phyloP scores from a whole-genome alignment of 2,888 invertebrate species.

The Agrochola lota region DNA sequence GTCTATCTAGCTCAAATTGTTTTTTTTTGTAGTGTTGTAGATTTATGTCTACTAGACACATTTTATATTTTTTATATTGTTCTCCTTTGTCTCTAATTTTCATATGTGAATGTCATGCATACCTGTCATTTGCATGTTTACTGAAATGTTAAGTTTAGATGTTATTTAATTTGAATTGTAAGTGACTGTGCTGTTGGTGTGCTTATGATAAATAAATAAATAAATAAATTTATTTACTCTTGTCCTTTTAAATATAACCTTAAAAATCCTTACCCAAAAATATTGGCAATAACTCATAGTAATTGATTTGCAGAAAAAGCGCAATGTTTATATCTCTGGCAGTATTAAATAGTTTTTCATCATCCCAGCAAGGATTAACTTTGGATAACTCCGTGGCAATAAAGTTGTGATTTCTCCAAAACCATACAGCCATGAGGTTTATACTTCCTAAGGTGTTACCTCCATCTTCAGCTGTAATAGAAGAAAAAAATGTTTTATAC shows the following conservation, averaged over 20 bases:
- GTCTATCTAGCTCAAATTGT: too few relatives aligned
- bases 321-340: constrained; percentile 79
- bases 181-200: too few relatives aligned
- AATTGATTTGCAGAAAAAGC: constrained; percentile 69
- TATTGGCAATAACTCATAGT: constrained; percentile 74
- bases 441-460: constrained; percentile 70
- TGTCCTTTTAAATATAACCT: neutral
- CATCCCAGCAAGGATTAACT: constrained; percentile 78
- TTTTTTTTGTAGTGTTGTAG: too few relatives aligned
- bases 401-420: constrained; percentile 76
- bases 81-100: too few relatives aligned
- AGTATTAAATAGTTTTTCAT: constrained; percentile 73
- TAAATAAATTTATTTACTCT: neutral
- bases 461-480: constrained; percentile 71
- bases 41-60: too few relatives aligned
- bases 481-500: neutral
- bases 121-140: too few relatives aligned
- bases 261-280: constrained; percentile 71
- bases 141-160: too few relatives aligned
- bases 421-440: constrained; percentile 75
- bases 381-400: constrained; percentile 70
- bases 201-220: too few relatives aligned
- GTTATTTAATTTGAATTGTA: too few relatives aligned
- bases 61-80: too few relatives aligned
- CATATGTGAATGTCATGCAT: too few relatives aligned